Conservation (phyloP, 1,140 invertebrate species). For the Neodiprion pinetum region DNA sequence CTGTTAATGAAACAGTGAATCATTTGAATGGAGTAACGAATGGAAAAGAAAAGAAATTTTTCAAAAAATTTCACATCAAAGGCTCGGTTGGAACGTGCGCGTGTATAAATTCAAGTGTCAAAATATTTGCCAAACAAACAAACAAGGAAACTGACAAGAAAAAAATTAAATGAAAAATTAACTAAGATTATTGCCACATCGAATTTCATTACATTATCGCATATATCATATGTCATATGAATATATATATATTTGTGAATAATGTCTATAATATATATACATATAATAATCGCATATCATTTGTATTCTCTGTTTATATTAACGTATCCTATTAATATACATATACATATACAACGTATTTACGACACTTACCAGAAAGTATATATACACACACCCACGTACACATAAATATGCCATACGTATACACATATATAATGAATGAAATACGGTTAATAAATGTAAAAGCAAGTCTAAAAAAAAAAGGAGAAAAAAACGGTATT, state of each 20-base stretch:
- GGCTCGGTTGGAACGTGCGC: not conserved
- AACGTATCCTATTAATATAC: not conserved
- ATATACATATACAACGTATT: not conserved
- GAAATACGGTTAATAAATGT: conserved; percentile 9
- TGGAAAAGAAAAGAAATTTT: not conserved
- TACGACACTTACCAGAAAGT: too few species aligned
- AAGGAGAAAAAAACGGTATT: not conserved
- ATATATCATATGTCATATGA: conserved; percentile 5
- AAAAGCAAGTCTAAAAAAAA: conserved; percentile 7
- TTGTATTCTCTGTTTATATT: not conserved
- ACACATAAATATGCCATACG: too few species aligned
- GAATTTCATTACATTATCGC: too few species aligned
- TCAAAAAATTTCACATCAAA: not conserved
- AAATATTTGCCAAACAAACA: not conserved
- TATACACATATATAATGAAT: too few species aligned
- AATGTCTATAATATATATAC: conserved; percentile 17
- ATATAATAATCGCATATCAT: conserved; percentile 24
- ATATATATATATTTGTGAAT: conserved; percentile 15
- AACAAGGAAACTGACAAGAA: not conserved
- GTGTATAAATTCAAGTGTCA: not conserved
- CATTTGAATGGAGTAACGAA: too few species aligned
- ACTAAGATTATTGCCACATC: too few species aligned
- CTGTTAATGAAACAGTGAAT: too few species aligned
- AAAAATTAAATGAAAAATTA: not conserved
- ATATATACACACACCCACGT: too few species aligned